phyloP scores from a whole-genome alignment of 2,888 invertebrate genomes.

The Eupithecia vulgata region DNA sequence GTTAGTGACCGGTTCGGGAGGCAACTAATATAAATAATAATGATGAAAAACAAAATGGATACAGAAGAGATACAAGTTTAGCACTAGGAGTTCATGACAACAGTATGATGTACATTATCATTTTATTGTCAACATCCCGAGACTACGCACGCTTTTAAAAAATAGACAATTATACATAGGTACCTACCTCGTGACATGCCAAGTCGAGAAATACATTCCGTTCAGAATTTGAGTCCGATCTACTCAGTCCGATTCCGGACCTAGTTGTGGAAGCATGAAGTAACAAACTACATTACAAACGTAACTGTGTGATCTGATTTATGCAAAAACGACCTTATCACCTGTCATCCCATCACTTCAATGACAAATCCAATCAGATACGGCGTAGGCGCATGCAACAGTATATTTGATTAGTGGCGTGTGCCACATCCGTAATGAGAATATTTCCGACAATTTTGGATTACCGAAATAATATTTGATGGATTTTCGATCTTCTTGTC shows the following conservation, averaged over 20 bases:
- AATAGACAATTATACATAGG: no score
- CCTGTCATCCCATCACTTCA: no score
- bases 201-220: no score
- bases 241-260: no score
- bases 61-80: neutral
- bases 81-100: neutral
- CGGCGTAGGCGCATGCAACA: constrained; percentile 56
- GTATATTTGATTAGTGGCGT: constrained; percentile 62
- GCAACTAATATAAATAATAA: neutral
- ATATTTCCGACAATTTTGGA: constrained; percentile 17
- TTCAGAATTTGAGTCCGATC: no score
- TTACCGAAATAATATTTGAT: neutral
- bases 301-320: no score
- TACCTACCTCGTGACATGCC: no score
- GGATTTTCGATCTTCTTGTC: neutral
- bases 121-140: neutral
- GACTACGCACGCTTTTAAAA: no score
- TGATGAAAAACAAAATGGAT: neutral
- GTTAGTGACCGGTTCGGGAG: constrained; percentile 10
- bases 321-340: no score
- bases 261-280: no score
- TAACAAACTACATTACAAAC: no score
- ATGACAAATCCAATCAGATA: constrained; percentile 28
- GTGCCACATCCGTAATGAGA: constrained; percentile 57
- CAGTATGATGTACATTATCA: neutral